phyloP scores from a whole-genome alignment of 2,888 invertebrate genomes.

The Cybosia mesomella region DNA sequence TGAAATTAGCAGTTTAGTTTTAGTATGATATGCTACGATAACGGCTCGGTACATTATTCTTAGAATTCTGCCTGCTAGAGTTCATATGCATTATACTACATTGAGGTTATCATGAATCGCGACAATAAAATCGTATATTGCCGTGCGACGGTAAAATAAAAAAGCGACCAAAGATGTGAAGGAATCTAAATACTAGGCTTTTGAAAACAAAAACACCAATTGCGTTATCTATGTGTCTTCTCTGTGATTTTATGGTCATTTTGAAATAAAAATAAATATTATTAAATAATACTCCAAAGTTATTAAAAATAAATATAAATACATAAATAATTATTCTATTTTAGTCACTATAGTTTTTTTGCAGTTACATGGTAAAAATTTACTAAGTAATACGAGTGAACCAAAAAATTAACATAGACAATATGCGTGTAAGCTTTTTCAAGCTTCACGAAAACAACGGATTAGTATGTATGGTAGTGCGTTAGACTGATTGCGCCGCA shows the following conservation, averaged over 20 bases:
- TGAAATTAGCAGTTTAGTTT: too few relatives aligned
- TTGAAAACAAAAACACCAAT: background rate
- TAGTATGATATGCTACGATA: too few relatives aligned
- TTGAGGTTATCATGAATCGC: too few relatives aligned
- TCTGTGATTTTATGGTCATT: background rate
- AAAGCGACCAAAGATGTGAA: background rate
- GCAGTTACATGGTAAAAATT: background rate
- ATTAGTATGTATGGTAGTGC: conserved; percentile 87
- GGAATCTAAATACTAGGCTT: background rate
- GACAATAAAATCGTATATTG: background rate
- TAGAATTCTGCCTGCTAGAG: too few relatives aligned
- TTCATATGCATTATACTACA: too few relatives aligned
- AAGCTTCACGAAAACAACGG: conserved; percentile 87
- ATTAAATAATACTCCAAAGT: background rate
- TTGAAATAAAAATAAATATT: too few relatives aligned
- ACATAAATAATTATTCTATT: background rate
- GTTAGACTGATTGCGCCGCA: conserved; percentile 89
- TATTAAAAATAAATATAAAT: background rate
- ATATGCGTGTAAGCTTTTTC: conserved; percentile 79
- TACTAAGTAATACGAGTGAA: background rate
- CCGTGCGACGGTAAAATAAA: background rate
- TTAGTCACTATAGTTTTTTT: background rate
- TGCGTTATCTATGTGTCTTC: too few relatives aligned
- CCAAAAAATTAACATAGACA: conserved; percentile 60
- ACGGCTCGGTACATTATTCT: too few relatives aligned